Conservation (phyloP, 2,888 invertebrate species). For the Lasius platythorax region DNA sequence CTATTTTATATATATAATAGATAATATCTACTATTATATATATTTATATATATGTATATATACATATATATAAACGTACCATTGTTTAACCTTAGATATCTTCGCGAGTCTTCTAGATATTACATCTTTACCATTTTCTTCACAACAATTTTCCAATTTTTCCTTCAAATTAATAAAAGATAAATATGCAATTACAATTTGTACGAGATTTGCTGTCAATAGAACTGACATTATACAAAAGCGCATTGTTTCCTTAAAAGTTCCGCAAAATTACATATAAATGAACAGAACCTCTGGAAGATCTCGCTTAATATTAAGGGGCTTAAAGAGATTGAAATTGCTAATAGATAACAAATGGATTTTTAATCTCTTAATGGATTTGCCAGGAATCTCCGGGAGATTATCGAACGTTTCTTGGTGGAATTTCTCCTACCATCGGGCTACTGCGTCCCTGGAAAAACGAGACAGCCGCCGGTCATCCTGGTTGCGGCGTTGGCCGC, state of each 20-base stretch:
- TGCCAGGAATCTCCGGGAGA: not conserved
- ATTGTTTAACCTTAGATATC: not conserved
- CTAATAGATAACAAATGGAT: slow-evolving; percentile 21
- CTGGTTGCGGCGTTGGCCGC: slow-evolving; percentile 60
- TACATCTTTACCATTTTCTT: not conserved
- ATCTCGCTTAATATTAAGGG: not conserved
- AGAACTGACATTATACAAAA: not conserved
- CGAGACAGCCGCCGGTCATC: slow-evolving; percentile 67
- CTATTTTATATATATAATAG: no score
- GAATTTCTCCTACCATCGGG: not conserved
- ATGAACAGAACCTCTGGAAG: not conserved
- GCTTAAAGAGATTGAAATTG: not conserved
- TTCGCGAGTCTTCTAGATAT: not conserved
- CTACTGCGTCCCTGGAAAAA: slow-evolving; percentile 66
- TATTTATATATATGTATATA: not conserved
- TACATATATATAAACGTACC: not conserved
- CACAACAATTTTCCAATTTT: not conserved
- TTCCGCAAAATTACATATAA: not conserved
- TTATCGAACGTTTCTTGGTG: not conserved
- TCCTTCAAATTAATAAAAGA: not conserved
- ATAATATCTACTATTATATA: no score
- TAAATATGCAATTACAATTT: not conserved
- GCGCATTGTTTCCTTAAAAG: not conserved
- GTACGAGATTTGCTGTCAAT: not conserved
- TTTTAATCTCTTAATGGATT: not conserved